Evolutionary conservation across 2,888 invertebrate species (phyloP), one percentile per base, ranked within the genome.

Genomic region (Spodoptera exigua): DNA sequence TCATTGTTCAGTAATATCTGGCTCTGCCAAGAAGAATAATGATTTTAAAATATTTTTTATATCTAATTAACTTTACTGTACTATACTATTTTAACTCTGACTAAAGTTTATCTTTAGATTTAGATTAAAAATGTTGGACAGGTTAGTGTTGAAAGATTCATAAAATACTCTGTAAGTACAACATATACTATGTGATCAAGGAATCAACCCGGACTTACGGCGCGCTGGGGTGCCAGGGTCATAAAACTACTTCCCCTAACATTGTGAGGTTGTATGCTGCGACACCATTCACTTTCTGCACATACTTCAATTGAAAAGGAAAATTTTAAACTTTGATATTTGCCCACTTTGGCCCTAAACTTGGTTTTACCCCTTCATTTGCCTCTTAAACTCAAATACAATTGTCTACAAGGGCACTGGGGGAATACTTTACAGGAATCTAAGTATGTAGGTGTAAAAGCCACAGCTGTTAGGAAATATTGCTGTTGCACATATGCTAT

Each of bases 231-330:
- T 86, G 89, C 83, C 83, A 86, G 83, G 89, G 88, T 89, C 92
- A 89, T 93, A 93, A 91, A 93, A 92, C 91, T 89, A 89, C 87
- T 89, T 89, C 91, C 93, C 93, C 92, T 81, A 80, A 83, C 83
- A 79, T 77, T 76, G 83, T 80, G 82, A 83, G 82, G 83, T 82
- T 79, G 76, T 80, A 81, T 76, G 65, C 70, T 69, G 79, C 81
- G 80, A 84, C 83, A 83, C 79, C 82, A 81, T 82, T 83, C 79
- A 79, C 85, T 87, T 80, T 84, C 78, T 73, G 69, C 70, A 63
- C 74, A 76, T 64, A 70, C 63, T 70, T 41, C 59, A 75, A 68
- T 65, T 58, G 63, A 61, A 65, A 52, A 61, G 43, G 51, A 45
- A 61, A 45, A 47, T 56, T 58, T 72, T 54, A 57, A 69, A 58